Evolutionary conservation across 2,888 invertebrate genomes (phyloP).

Genomic region (Cyrtodaria siliqua): DNA sequence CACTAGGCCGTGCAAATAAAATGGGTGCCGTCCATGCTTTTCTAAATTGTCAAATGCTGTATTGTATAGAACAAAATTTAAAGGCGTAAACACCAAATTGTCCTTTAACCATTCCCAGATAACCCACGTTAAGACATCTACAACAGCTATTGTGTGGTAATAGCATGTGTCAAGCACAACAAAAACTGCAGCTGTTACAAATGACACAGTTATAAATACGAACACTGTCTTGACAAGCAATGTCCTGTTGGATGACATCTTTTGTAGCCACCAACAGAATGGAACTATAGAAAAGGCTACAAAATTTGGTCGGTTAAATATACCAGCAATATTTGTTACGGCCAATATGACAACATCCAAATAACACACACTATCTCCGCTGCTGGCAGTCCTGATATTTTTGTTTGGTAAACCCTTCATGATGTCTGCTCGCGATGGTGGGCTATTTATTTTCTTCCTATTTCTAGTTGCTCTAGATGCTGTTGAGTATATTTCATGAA

Average conservation of each 20-base stretch:
- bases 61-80: constrained; percentile 96
- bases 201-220: neutral
- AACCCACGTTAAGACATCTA: too few species aligned
- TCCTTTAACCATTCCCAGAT: too few species aligned
- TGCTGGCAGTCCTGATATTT: too few species aligned
- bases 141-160: constrained; percentile 1
- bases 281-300: constrained; percentile 94
- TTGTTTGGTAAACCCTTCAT: too few species aligned
- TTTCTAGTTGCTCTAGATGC: too few species aligned
- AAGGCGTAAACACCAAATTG: constrained; percentile 93
- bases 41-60: constrained; percentile 91
- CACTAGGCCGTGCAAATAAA: constrained; percentile 91
- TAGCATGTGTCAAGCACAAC: constrained; percentile 38
- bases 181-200: constrained; percentile 18
- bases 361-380: too few species aligned
- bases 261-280: constrained; percentile 78
- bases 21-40: constrained; percentile 94
- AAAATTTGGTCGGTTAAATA: constrained; percentile 97
- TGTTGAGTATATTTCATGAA: too few species aligned
- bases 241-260: neutral
- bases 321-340: constrained; percentile 87
- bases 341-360: constrained; percentile 65
- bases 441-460: too few species aligned
- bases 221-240: neutral
- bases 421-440: too few species aligned